phyloP scores from a whole-genome alignment of 2,113 vertebrate species.

The Pithys albifrons region DNA sequence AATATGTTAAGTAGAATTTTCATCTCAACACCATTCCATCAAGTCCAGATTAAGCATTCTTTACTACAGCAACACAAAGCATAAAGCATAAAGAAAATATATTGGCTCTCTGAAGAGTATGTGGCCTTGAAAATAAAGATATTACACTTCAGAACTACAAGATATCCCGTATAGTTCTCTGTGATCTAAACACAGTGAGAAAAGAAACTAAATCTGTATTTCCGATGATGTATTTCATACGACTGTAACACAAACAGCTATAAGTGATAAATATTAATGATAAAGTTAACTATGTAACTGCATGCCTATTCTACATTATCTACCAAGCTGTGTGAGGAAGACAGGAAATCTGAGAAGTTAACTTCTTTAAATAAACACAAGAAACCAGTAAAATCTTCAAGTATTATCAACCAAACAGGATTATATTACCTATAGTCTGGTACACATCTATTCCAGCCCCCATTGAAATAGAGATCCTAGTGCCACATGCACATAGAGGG shows the following conservation, averaged over 20 bases:
- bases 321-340: neutral
- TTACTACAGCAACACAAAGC: neutral
- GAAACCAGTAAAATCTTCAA: neutral
- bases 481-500: neutral
- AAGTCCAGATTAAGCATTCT: neutral
- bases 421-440: neutral
- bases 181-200: neutral
- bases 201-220: neutral
- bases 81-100: neutral
- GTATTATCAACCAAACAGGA: neutral
- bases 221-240: neutral
- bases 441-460: neutral
- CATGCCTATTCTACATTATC: neutral
- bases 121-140: neutral
- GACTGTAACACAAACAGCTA: neutral
- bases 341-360: neutral
- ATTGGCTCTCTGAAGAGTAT: neutral
- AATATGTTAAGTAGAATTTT: neutral
- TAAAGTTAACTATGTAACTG: neutral
- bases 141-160: neutral
- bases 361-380: neutral
- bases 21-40: neutral
- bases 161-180: neutral
- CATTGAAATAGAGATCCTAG: neutral
- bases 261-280: neutral